These are phyloP conservation scores for Epizoanthus rinbou DNA, from an alignment of 92 coral and sea anemone genomes.

Conservation along the genomic window DNA sequence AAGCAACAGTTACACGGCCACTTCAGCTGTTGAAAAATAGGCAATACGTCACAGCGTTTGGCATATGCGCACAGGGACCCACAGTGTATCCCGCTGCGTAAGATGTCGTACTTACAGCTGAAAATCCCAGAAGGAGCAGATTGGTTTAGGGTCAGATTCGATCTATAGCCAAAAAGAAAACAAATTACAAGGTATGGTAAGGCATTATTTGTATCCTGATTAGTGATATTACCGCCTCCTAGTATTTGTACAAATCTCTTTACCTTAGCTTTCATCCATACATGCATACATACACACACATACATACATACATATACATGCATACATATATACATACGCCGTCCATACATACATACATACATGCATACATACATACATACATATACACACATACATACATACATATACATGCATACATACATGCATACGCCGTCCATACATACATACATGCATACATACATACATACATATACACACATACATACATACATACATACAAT, in stretches of 20 bases:
- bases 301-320: background rate
- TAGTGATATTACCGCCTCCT: too few species aligned
- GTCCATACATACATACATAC: too few species aligned
- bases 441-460: background rate
- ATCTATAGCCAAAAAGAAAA: conserved; percentile 38
- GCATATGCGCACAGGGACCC: background rate
- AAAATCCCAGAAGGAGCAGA: conserved; percentile 90
- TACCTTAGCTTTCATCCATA: background rate
- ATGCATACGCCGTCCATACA: background rate
- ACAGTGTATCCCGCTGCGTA: background rate
- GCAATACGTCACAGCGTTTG: too few species aligned
- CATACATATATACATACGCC: background rate
- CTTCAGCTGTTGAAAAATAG: too few species aligned
- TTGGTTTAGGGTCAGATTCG: conserved; percentile 63
- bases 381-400: background rate
- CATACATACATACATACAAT: too few species aligned
- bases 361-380: background rate
- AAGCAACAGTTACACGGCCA: too few species aligned
- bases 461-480: background rate
- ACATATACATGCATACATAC: background rate
- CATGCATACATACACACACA: background rate
- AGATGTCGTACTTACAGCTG: conserved; percentile 65
- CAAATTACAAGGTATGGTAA: background rate
- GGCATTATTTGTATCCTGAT: too few species aligned
- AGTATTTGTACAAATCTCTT: too few species aligned